A percentile compares a stretch with the other conserved stretches of the same genome.
phyloP scores from a whole-genome alignment of 1,140 invertebrate species.

The Atta cephalotes region DNA sequence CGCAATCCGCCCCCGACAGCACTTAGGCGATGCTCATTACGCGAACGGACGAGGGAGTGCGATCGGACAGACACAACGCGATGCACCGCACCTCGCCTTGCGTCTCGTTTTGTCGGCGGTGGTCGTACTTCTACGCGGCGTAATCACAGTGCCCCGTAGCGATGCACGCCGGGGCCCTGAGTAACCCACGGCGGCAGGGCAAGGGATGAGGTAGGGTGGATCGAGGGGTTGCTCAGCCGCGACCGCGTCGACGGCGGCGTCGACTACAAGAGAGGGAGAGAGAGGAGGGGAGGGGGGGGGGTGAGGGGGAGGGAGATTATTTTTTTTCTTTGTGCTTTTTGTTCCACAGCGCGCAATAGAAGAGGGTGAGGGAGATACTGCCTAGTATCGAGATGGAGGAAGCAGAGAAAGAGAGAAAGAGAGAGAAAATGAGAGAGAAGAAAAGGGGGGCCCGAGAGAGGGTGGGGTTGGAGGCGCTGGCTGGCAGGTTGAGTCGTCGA shows the following conservation, averaged over 20 bases:
- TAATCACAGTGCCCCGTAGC: conserved; percentile 86
- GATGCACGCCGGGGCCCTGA: conserved; percentile 66
- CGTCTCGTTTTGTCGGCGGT: conserved; percentile 83
- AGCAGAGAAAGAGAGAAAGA: not conserved
- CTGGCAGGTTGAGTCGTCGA: conserved; percentile 79
- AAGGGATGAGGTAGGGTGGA: conserved; percentile 63
- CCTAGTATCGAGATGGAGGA: conserved; percentile 43
- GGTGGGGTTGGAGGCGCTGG: conserved; percentile 67
- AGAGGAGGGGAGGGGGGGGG: conserved; percentile 29
- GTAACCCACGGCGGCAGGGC: conserved; percentile 73
- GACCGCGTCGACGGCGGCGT: too few relatives aligned
- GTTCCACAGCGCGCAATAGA: conserved; percentile 47
- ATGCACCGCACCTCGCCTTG: conserved; percentile 71
- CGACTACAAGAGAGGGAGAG: conserved; percentile 34
- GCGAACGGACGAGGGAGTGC: conserved; percentile 64
- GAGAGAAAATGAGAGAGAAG: not conserved
- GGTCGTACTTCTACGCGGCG: conserved; percentile 75
- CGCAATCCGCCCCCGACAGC: conserved; percentile 29
- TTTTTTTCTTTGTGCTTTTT: conserved; percentile 36
- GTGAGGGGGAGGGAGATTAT: conserved; percentile 6
- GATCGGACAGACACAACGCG: conserved; percentile 55
- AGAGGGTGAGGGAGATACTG: conserved; percentile 61
- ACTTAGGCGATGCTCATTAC: conserved; percentile 78
- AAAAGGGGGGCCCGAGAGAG: conserved; percentile 64
- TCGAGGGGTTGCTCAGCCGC: conserved; percentile 43